phyloP scores from a whole-genome alignment of 2,888 invertebrate species.

The Cosmopolites sordidus region DNA sequence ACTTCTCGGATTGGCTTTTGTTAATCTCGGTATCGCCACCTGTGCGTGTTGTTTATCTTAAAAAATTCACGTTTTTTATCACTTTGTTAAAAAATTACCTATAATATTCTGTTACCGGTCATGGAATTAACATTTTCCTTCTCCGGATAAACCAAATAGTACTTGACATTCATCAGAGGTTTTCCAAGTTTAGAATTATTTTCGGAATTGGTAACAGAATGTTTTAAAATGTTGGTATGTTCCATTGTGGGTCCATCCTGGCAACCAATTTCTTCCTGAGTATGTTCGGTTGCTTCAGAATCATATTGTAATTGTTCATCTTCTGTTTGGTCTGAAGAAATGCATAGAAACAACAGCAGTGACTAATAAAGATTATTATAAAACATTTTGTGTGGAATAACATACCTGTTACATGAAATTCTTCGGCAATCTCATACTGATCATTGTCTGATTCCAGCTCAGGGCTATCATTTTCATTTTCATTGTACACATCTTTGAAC shows the following conservation, averaged over 20 bases:
- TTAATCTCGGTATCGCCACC: constrained; percentile 5
- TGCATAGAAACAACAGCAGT: neutral
- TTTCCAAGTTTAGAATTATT: constrained; percentile 23
- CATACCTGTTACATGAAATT: constrained; percentile 38
- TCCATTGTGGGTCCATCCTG: constrained; percentile 3
- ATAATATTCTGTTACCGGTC: constrained; percentile 17
- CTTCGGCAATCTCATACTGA: constrained; percentile 40
- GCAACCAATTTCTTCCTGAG: neutral
- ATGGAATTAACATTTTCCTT: constrained; percentile 43
- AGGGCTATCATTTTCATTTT: neutral
- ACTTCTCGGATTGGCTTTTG: constrained; percentile 40
- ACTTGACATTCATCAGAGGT: constrained; percentile 28
- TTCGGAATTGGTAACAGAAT: constrained; percentile 15
- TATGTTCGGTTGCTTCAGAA: neutral
- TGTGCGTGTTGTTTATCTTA: neutral
- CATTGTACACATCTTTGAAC: constrained; percentile 7
- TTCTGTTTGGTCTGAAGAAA: neutral
- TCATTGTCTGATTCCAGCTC: constrained; percentile 33
- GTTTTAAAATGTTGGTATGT: constrained; percentile 34
- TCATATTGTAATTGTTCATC: neutral
- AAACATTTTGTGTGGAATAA: constrained; percentile 8
- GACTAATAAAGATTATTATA: neutral
- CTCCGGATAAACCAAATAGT: constrained; percentile 40
- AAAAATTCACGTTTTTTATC: no score
- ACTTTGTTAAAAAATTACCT: neutral